Evolutionary conservation across 2,797 vertebrate species (phyloP).

Genomic region (Poeciliopsis gracilis): DNA sequence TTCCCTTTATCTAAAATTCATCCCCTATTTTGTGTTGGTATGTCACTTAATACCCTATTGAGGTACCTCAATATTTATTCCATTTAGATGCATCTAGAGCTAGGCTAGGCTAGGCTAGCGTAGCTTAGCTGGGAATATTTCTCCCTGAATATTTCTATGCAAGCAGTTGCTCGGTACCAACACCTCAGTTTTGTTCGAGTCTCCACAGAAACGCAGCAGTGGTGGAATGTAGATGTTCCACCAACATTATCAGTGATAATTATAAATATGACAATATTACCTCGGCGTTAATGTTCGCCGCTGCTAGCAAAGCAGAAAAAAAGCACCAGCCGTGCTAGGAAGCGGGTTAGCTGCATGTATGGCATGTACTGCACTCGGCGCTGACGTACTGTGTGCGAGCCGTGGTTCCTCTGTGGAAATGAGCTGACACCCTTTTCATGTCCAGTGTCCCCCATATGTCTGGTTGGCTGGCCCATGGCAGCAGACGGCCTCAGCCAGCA

Average conservation of each 20-base stretch:
- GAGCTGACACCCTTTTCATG: constrained; percentile 32
- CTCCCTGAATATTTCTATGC: neutral
- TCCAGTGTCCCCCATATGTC: constrained; percentile 72
- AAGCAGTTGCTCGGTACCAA: constrained; percentile 7
- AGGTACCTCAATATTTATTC: neutral
- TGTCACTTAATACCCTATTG: neutral
- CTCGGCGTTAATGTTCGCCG: constrained; percentile 1
- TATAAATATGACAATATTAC: neutral
- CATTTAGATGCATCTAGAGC: neutral
- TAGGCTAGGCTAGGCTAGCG: neutral
- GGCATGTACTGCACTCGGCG: neutral
- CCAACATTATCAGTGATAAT: constrained; percentile 10
- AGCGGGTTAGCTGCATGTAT: neutral
- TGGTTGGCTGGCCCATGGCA: constrained; percentile 61
- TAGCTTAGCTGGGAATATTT: neutral
- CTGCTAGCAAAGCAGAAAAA: neutral
- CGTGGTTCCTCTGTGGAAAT: constrained; percentile 18
- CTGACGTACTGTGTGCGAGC: neutral
- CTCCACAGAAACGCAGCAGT: constrained; percentile 21
- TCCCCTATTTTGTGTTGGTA: neutral
- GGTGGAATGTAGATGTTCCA: constrained; percentile 29
- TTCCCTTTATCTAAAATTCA: neutral
- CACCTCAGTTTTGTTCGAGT: neutral
- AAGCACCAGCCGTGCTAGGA: neutral
- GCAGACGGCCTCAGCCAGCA: constrained; percentile 73